Conservation (phyloP, 2,797 vertebrate genomes). For the Babyrousa celebensis region DNA sequence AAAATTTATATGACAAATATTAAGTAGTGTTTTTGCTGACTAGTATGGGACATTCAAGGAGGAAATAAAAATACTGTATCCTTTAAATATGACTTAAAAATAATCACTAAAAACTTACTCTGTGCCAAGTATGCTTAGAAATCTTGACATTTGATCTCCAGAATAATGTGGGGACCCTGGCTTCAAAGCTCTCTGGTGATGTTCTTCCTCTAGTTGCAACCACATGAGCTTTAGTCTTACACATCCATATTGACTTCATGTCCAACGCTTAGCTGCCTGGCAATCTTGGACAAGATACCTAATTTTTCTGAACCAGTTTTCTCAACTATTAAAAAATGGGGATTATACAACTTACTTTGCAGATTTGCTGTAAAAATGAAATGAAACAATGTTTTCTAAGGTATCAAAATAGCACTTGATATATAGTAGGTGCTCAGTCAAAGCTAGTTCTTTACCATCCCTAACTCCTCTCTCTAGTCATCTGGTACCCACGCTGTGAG, state of each 20-base stretch:
- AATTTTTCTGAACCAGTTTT: constrained; percentile 9
- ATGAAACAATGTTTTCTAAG: constrained; percentile 22
- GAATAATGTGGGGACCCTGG: neutral
- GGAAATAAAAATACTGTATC: neutral
- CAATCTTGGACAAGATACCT: neutral
- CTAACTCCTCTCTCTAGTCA: neutral
- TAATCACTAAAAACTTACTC: neutral
- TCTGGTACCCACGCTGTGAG: neutral
- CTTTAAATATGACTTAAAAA: constrained; percentile 34
- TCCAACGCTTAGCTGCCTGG: neutral
- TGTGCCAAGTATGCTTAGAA: neutral
- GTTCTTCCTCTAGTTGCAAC: neutral
- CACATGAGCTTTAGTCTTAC: neutral
- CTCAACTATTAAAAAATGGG: neutral
- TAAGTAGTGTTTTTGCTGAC: constrained; percentile 7
- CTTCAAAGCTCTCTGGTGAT: neutral
- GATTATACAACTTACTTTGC: neutral
- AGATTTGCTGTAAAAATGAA: neutral
- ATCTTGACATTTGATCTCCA: neutral
- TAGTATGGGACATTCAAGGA: constrained; percentile 29
- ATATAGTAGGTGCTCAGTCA: neutral
- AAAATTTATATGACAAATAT: too few relatives aligned
- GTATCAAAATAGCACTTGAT: neutral
- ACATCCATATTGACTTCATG: neutral
- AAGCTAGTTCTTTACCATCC: neutral